Evolutionary conservation across 2,113 vertebrate genomes (phyloP).

Genomic region (Pungitius pungitius): DNA sequence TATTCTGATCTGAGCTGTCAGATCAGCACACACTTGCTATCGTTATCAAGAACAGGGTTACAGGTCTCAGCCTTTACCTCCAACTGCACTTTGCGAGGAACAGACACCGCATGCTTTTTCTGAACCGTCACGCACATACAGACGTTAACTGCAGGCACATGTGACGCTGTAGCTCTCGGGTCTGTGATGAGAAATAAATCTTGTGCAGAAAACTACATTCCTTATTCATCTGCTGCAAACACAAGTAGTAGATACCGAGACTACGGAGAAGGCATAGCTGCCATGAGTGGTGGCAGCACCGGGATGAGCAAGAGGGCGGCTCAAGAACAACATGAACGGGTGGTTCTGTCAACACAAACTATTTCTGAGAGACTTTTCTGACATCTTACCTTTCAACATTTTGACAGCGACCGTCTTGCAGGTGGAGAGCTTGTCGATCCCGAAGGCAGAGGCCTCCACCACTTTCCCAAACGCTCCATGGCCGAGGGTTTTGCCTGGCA

Average conservation of each 20-base stretch:
- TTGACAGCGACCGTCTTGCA: conserved; percentile 97
- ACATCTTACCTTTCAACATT: conserved; percentile 91
- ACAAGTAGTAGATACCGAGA: conserved; percentile 10
- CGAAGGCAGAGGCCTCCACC: conserved; percentile 94
- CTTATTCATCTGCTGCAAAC: conserved; percentile 42
- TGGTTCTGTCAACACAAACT: neutral
- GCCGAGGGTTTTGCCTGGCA: conserved; percentile 92
- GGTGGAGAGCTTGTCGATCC: conserved; percentile 94
- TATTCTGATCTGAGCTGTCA: conserved; percentile 14
- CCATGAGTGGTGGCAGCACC: neutral
- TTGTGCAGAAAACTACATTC: conserved; percentile 15
- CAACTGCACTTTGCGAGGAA: conserved; percentile 41
- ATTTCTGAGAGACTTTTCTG: neutral
- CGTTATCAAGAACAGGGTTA: conserved; percentile 37
- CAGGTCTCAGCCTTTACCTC: conserved; percentile 41
- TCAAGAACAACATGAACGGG: neutral
- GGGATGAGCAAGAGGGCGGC: neutral
- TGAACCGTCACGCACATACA: conserved; percentile 19
- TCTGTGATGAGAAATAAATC: conserved; percentile 44
- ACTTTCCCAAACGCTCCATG: conserved; percentile 96
- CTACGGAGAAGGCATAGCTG: conserved; percentile 3
- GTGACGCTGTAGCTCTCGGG: conserved; percentile 32
- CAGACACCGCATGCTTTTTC: conserved; percentile 30
- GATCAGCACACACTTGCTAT: conserved; percentile 36
- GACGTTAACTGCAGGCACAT: conserved; percentile 62